These are phyloP conservation scores for Nerophis ophidion DNA, from an alignment of 2,113 vertebrate species.

Conservation along the genomic window DNA sequence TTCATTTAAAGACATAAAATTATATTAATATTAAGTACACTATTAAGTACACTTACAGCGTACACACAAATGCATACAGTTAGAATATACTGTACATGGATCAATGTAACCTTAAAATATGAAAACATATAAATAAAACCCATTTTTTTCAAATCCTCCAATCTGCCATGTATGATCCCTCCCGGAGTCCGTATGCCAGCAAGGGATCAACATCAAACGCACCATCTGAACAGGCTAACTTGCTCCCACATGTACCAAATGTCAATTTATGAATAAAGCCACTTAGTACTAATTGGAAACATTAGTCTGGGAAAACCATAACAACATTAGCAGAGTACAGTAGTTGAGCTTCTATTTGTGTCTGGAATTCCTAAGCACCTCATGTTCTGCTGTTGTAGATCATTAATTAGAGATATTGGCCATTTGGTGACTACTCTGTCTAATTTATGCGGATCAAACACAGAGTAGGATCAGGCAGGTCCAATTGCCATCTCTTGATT, in stretches of 20 bases:
- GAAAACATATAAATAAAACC: too few species aligned
- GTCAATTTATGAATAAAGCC: constrained; percentile 61
- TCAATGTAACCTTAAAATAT: too few species aligned
- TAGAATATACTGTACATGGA: too few species aligned
- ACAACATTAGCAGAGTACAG: constrained; percentile 52
- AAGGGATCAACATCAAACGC: constrained; percentile 39
- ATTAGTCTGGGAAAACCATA: constrained; percentile 38
- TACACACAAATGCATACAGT: too few species aligned
- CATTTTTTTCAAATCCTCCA: neutral
- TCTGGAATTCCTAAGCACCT: constrained; percentile 49
- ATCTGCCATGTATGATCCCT: neutral
- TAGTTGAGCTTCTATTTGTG: constrained; percentile 67
- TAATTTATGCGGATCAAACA: constrained; percentile 36
- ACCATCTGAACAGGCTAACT: constrained; percentile 56
- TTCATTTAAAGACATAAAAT: too few species aligned
- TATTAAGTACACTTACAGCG: too few species aligned
- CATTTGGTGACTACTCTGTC: constrained; percentile 44
- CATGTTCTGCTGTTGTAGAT: constrained; percentile 42
- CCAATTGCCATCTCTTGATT: constrained; percentile 9
- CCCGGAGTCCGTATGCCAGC: constrained; percentile 25
- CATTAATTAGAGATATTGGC: constrained; percentile 51
- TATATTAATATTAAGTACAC: too few species aligned
- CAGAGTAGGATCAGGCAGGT: constrained; percentile 17
- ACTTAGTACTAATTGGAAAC: constrained; percentile 66
- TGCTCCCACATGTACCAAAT: constrained; percentile 54